Conservation (phyloP, 2,113 vertebrate species). For the Castor canadensis region DNA sequence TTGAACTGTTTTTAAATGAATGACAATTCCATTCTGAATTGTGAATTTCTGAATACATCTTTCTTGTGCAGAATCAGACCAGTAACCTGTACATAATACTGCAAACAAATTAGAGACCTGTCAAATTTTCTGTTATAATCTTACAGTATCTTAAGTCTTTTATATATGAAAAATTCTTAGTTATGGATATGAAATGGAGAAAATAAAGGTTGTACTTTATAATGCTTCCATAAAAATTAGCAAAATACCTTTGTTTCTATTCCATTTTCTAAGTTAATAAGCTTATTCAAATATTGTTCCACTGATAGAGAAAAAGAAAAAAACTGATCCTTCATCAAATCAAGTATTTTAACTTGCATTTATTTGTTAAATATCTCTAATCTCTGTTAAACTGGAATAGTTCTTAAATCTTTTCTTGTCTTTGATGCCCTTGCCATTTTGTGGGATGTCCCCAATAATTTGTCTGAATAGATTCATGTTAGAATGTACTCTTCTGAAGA, state of each 20-base stretch:
- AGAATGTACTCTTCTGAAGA: background rate
- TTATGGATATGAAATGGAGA: background rate
- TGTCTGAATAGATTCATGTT: background rate
- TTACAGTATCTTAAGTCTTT: background rate
- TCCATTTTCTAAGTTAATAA: background rate
- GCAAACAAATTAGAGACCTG: background rate
- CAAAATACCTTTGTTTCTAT: background rate
- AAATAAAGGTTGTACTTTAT: background rate
- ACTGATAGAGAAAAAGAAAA: background rate
- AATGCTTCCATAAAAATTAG: background rate
- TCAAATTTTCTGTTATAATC: background rate
- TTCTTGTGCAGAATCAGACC: background rate
- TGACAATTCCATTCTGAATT: background rate
- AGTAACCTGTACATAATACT: background rate
- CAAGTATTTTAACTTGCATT: background rate
- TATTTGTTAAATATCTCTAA: background rate
- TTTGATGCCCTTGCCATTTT: background rate
- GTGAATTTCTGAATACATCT: background rate
- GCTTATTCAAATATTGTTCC: background rate
- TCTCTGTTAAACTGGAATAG: background rate
- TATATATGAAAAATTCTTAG: background rate
- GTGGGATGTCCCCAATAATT: no score
- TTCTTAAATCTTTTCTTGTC: background rate
- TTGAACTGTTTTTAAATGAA: constrained; percentile 33
- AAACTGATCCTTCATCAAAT: no score